These are phyloP conservation scores for Isoperla grammatica DNA, from an alignment of 2,888 invertebrate genomes.

Conservation along the genomic window DNA sequence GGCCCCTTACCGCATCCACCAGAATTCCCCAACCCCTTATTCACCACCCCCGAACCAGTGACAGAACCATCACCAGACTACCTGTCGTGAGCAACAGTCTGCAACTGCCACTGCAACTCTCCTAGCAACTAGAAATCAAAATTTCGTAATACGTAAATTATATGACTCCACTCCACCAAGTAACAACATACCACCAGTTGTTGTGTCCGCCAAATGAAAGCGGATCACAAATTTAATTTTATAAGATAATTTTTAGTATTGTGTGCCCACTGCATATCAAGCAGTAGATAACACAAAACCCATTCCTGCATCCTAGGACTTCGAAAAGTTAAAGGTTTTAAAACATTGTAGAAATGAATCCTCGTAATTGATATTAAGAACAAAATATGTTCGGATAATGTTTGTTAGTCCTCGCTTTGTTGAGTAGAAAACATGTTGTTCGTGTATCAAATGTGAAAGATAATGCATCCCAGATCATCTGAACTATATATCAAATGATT, in stretches of 20 bases:
- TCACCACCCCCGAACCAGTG: conserved; percentile 74
- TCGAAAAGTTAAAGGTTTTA: background rate
- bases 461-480: conserved; percentile 24
- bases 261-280: background rate
- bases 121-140: conserved; percentile 11
- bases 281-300: background rate
- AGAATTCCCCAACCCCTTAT: conserved; percentile 91
- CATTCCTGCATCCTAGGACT: background rate
- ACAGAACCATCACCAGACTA: conserved; percentile 80
- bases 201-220: background rate
- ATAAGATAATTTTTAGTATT: background rate
- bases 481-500: conserved; percentile 16
- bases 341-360: background rate
- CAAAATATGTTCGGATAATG: conserved; percentile 8
- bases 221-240: conserved; percentile 3
- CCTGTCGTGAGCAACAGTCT: conserved; percentile 41
- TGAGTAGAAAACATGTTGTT: conserved; percentile 2
- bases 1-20: conserved; percentile 92
- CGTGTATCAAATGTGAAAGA: conserved; percentile 15
- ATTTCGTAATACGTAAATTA: background rate
- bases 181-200: background rate
- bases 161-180: background rate
- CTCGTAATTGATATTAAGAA: background rate
- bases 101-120: background rate
- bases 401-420: conserved; percentile 1